Conservation (phyloP, 2,113 vertebrate genomes). For the Lepus europaeus region DNA sequence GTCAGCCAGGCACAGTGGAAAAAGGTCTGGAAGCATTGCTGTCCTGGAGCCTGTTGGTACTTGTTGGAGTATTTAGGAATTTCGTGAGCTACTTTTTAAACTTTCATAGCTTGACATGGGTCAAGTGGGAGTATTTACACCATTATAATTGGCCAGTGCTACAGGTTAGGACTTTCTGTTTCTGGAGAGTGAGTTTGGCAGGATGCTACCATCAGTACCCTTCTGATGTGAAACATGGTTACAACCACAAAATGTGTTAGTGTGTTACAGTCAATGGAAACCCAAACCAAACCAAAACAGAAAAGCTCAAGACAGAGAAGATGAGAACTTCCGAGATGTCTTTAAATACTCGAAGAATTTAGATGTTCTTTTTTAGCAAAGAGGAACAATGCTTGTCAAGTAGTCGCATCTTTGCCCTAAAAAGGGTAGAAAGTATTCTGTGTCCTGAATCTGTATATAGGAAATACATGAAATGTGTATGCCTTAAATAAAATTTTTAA, state of each 20-base stretch:
- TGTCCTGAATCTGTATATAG: too few relatives aligned
- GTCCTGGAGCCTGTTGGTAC: background rate
- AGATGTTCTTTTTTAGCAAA: conserved; percentile 54
- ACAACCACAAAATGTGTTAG: background rate
- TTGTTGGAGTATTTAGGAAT: conserved; percentile 42
- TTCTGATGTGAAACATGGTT: background rate
- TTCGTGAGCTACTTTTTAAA: conserved; percentile 52
- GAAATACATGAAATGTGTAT: too few relatives aligned
- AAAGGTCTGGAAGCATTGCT: conserved; percentile 36
- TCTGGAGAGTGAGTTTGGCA: background rate
- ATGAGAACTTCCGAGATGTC: background rate
- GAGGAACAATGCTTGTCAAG: background rate
- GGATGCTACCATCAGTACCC: background rate
- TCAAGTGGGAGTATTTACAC: background rate
- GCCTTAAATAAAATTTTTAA: too few relatives aligned
- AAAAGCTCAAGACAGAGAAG: background rate
- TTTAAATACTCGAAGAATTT: conserved; percentile 34
- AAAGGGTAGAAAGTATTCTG: background rate
- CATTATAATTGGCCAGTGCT: conserved; percentile 2
- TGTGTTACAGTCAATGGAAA: background rate
- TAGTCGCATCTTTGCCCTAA: background rate
- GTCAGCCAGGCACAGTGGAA: conserved; percentile 1
- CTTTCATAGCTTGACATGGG: conserved; percentile 3
- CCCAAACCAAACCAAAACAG: background rate
- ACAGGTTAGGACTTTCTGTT: conserved; percentile 26